Evolutionary conservation across 2,113 vertebrate genomes (phyloP).

Genomic region (Trematocara unimaculatum): DNA sequence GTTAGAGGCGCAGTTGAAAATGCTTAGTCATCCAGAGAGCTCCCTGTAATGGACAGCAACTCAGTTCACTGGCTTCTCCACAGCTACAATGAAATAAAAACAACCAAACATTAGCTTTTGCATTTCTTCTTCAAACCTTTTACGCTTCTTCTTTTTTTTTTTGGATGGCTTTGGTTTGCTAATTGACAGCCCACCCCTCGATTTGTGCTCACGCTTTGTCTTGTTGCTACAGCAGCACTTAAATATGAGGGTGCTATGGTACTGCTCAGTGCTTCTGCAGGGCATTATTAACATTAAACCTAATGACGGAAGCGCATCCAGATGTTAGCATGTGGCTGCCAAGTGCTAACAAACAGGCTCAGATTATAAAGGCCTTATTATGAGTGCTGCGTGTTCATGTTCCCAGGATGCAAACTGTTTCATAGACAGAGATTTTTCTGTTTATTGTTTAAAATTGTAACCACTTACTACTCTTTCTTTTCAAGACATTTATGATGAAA

Average conservation of each 20-base stretch:
- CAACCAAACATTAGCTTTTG: not conserved
- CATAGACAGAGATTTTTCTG: not conserved
- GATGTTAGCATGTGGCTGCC: slow-evolving; percentile 1
- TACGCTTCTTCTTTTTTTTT: not conserved
- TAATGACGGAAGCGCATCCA: not conserved
- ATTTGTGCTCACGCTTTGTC: not conserved
- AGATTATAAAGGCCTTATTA: not conserved
- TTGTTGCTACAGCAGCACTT: not conserved
- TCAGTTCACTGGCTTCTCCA: not conserved
- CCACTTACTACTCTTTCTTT: not conserved
- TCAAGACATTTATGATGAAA: slow-evolving; percentile 95
- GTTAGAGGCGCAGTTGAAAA: slow-evolving; percentile 6
- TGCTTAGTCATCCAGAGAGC: slow-evolving; percentile 32
- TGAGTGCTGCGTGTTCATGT: not conserved
- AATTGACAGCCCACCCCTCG: not conserved
- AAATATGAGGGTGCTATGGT: not conserved
- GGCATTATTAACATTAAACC: not conserved
- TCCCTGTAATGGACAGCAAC: slow-evolving; percentile 2
- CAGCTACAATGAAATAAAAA: not conserved
- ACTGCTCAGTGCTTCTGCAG: slow-evolving; percentile 3
- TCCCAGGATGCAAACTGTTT: not conserved
- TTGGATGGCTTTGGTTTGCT: not conserved
- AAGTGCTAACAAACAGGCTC: not conserved
- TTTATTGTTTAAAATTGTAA: not conserved
- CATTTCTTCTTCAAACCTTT: not conserved